Conservation (phyloP, 2,113 vertebrate species). For the Gymnogyps californianus region DNA sequence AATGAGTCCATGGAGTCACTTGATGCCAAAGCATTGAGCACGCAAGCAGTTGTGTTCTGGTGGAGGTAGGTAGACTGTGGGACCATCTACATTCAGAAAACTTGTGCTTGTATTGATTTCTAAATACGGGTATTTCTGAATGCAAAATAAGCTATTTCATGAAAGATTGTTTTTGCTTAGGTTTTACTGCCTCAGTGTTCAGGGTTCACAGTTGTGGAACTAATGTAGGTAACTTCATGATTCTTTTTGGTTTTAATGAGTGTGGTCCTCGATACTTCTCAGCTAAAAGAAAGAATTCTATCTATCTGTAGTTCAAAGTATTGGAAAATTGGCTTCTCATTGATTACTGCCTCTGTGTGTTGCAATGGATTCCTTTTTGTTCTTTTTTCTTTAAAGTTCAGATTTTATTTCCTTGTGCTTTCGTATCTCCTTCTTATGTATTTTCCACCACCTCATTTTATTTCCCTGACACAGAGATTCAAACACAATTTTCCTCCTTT, state of each 20-base stretch:
- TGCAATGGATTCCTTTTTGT: neutral
- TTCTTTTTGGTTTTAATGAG: neutral
- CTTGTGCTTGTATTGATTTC: neutral
- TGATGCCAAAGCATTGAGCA: neutral
- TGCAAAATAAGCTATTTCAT: neutral
- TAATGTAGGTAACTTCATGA: neutral
- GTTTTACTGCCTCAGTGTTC: neutral
- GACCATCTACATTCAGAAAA: neutral
- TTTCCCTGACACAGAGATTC: neutral
- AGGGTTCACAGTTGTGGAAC: neutral
- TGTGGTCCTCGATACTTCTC: neutral
- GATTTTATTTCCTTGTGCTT: neutral
- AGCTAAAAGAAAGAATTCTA: neutral
- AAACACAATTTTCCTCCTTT: neutral
- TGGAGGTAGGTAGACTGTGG: neutral
- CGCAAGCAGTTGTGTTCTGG: neutral
- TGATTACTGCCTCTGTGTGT: neutral
- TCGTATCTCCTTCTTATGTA: neutral
- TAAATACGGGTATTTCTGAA: neutral
- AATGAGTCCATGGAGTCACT: fast-evolving
- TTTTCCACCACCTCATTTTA: neutral
- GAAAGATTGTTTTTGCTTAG: neutral
- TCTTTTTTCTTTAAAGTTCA: neutral
- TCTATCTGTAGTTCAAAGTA: neutral
- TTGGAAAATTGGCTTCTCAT: neutral